Base-by-base conservation (phyloP, 2,888 invertebrate genomes). In the Drosophila koepferae region DNA sequence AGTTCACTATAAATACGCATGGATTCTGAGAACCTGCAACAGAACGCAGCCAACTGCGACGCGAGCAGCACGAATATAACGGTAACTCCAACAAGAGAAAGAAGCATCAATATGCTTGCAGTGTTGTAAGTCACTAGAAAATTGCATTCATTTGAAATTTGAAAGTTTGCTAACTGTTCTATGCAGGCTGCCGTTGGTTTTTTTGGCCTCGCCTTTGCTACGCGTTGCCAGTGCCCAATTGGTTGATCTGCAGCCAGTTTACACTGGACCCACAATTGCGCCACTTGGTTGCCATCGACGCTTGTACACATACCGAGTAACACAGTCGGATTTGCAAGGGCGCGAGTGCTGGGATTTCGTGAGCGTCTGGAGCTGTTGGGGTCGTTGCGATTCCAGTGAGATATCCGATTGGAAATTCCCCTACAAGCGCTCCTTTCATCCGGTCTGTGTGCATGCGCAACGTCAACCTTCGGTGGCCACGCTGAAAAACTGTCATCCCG, bases 361-460 rank as follows among this genome's bases (percentile, higher is more conserved):
- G 14, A 95, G 95, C 44, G 96, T 97, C 0, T 95, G 95, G 91
- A 96, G 96, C 0, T 97, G 97, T 91, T 97, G 96, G 94, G 97
- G 97, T 20, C 94, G 96, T 58, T 97, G 97, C 90, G 97, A 97
- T 91, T 96, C 97, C 0, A 96, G 96, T 91, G 97, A 97, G 94
- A 97, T 97, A 92, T 96, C 97, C 0, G 97, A 98, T 93, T 98
- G 97, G 96, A 95, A 96, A 91, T 97, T 98, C 91, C 98, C 98
- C 0, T 98, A 96, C 93, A 98, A 97, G 92, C 95, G 96, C 74
- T 97, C 97, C 0, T 95, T 95, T 84, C 98, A 98, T 92, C 97
- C 97, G 0, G 97, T 98, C 1, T 98, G 98, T 92, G 95, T 91
- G 43, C 97, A 97, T 91, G 96, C 95, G 1, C 95, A 95, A 1